Conservation (phyloP, 2,797 vertebrate genomes). For the Gymnodraco acuticeps region DNA sequence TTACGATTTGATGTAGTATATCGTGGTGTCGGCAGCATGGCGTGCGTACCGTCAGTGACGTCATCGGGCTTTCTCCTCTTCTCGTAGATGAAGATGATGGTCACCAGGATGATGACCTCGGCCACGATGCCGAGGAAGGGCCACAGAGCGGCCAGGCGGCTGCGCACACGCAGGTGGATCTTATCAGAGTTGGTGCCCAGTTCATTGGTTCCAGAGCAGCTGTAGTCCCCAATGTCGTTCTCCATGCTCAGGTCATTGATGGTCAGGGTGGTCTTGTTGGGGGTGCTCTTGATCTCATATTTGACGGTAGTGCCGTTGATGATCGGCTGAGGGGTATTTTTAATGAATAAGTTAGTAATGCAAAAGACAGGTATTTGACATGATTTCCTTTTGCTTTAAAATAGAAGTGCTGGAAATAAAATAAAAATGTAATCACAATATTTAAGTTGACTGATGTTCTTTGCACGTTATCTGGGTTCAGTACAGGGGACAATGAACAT, state of each 20-base stretch:
- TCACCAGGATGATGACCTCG: constrained; percentile 94
- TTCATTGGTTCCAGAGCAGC: constrained; percentile 81
- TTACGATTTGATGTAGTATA: neutral
- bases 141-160: constrained; percentile 94
- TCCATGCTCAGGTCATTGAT: constrained; percentile 82
- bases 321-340: constrained; percentile 69
- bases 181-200: constrained; percentile 31
- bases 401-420: neutral
- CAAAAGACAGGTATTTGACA: neutral
- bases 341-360: neutral
- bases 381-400: neutral
- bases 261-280: constrained; percentile 83
- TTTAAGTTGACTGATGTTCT: neutral
- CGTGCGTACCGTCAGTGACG: constrained; percentile 89
- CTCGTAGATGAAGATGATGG: constrained; percentile 98
- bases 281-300: constrained; percentile 83
- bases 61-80: constrained; percentile 98
- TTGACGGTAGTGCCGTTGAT: constrained; percentile 80
- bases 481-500: neutral
- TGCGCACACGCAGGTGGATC: constrained; percentile 90
- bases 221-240: constrained; percentile 85
- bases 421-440: neutral
- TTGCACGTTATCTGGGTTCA: neutral
- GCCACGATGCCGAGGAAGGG: constrained; percentile 98
- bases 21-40: neutral